Evolutionary conservation across 1,140 invertebrate species (phyloP).

Genomic region (Gonioctena quinquepunctata): DNA sequence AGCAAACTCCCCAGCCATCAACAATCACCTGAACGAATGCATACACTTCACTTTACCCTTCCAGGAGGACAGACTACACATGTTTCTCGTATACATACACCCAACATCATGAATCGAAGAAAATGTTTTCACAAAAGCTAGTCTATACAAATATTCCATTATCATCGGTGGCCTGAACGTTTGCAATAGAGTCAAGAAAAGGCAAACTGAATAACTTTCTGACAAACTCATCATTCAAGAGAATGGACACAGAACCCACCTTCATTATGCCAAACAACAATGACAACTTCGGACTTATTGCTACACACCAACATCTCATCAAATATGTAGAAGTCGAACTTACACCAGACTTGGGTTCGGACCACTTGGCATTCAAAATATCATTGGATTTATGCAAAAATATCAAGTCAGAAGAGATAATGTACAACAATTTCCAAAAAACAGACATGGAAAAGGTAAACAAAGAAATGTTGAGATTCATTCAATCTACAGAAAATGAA

Average conservation of each 20-base stretch:
- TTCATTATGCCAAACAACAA: background rate
- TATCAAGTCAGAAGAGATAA: background rate
- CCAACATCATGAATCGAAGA: background rate
- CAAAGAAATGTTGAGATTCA: background rate
- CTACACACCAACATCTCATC: background rate
- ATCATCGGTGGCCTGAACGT: conserved; percentile 15
- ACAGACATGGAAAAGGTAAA: background rate
- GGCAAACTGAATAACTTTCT: conserved; percentile 3
- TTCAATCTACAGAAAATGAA: background rate
- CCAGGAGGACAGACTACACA: conserved; percentile 9
- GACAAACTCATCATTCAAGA: background rate
- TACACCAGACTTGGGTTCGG: background rate
- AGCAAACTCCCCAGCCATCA: conserved; percentile 16
- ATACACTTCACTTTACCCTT: conserved; percentile 8
- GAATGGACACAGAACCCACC: background rate
- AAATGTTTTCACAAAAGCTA: conserved; percentile 10
- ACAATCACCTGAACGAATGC: conserved; percentile 8
- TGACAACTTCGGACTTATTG: background rate
- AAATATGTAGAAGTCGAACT: conserved; percentile 12
- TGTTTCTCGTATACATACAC: conserved; percentile 12
- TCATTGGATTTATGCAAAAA: background rate
- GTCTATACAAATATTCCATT: conserved; percentile 2
- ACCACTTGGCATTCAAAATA: conserved; percentile 3
- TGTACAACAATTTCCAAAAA: background rate
- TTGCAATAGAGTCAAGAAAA: conserved; percentile 7